phyloP scores from a whole-genome alignment of 2,113 vertebrate genomes.

The Conger conger region DNA sequence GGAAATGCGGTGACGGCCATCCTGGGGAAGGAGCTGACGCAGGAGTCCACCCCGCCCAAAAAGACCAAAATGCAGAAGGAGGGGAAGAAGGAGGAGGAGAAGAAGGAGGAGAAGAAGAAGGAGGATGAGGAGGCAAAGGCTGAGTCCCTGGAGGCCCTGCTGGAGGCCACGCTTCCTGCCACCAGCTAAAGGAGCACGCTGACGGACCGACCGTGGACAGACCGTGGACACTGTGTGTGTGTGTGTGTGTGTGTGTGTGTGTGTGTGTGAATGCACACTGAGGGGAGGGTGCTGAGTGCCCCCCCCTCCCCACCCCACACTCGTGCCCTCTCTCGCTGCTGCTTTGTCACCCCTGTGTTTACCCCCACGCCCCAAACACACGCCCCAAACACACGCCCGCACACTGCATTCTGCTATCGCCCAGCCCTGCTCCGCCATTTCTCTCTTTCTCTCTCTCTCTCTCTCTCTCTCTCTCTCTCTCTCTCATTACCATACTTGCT shows the following conservation, averaged over 20 bases:
- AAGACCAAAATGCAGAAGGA: slow-evolving; percentile 39
- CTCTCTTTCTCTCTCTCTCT: slow-evolving; percentile 20
- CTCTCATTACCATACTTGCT: slow-evolving; percentile 29
- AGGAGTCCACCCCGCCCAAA: slow-evolving; percentile 62
- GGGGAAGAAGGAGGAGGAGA: slow-evolving; percentile 49
- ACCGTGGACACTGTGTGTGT: slow-evolving; percentile 29
- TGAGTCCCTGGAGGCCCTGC: slow-evolving; percentile 63
- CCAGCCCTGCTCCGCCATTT: slow-evolving; percentile 21
- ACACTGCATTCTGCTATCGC: neutral
- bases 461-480: slow-evolving; percentile 16
- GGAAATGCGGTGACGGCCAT: slow-evolving; percentile 82
- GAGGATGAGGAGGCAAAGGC: no score
- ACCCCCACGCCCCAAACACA: neutral
- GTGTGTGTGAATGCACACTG: no score
- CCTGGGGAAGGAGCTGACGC: slow-evolving; percentile 82
- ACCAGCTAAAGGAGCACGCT: slow-evolving; percentile 54
- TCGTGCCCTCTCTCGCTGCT: neutral
- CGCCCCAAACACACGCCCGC: neutral
- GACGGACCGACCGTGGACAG: slow-evolving; percentile 32
- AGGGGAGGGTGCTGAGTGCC: slow-evolving; percentile 11
- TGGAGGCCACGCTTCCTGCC: slow-evolving; percentile 53
- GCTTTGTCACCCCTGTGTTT: neutral
- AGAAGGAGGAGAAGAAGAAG: slow-evolving; percentile 39
- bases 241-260: neutral
- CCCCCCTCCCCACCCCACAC: neutral